phyloP scores from a whole-genome alignment of 2,113 vertebrate species.

The Megaleporinus macrocephalus region DNA sequence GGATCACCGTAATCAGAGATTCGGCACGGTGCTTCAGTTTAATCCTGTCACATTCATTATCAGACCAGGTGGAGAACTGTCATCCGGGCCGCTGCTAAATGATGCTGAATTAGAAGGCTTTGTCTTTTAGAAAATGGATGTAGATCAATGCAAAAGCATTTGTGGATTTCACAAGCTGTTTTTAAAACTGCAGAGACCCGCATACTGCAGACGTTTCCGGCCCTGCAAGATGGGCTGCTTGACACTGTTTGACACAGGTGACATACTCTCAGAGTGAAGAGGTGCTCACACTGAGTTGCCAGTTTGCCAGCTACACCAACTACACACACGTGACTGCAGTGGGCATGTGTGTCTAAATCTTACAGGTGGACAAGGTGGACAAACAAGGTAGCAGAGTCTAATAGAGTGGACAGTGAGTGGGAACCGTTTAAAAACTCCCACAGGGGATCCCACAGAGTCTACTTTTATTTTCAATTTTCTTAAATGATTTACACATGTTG shows the following conservation, averaged over 20 bases:
- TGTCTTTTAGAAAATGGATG: conserved; percentile 28
- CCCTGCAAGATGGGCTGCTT: not conserved
- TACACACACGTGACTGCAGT: not conserved
- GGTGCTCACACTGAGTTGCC: not conserved
- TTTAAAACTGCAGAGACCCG: not conserved
- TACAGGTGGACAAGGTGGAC: no score
- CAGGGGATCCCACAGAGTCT: no score
- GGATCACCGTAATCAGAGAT: conserved; percentile 63
- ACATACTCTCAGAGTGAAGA: not conserved
- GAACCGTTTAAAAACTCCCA: no score
- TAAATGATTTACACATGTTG: no score
- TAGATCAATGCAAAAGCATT: conserved; percentile 12
- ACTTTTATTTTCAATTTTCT: no score
- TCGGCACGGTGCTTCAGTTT: conserved; percentile 49
- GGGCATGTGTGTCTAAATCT: no score
- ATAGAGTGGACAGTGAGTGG: no score
- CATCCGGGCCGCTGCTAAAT: conserved; percentile 31
- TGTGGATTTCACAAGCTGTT: not conserved
- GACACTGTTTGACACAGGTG: not conserved
- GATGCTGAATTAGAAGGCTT: conserved; percentile 37
- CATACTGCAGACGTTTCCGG: not conserved
- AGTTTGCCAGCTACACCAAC: not conserved
- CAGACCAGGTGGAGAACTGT: conserved; percentile 51
- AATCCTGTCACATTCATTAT: conserved; percentile 61
- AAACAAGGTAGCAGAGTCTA: no score